These are phyloP conservation scores for Limnephilus lunatus DNA, from an alignment of 2,888 invertebrate species.

Conservation along the genomic window DNA sequence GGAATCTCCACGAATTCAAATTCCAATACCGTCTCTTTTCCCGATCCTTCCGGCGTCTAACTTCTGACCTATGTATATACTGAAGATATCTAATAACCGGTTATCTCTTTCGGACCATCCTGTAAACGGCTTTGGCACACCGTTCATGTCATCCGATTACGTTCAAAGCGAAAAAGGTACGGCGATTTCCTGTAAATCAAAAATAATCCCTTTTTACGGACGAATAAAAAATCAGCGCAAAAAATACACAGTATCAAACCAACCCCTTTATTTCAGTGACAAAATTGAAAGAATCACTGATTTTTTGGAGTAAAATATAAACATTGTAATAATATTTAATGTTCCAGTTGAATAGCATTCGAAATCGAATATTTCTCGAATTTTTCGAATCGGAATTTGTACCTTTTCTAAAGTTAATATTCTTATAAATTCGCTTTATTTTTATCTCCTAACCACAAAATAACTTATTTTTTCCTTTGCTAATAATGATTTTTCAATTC, in stretches of 20 bases:
- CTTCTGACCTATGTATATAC: neutral
- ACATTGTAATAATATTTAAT: neutral
- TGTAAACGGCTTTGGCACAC: neutral
- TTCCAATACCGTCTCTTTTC: neutral
- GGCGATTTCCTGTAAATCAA: neutral
- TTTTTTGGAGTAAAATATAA: neutral
- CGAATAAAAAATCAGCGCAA: neutral
- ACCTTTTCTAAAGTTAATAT: no score
- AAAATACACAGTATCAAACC: neutral
- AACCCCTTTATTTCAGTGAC: neutral
- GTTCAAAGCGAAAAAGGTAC: neutral
- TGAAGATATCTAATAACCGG: constrained; percentile 2
- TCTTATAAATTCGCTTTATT: no score
- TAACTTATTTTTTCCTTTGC: no score
- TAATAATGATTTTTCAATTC: no score
- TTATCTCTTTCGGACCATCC: neutral
- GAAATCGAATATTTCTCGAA: no score
- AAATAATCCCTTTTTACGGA: neutral
- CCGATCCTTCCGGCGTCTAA: neutral
- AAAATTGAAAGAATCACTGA: neutral
- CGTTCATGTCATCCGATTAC: neutral
- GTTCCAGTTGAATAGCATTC: no score
- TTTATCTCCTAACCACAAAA: no score
- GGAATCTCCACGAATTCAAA: neutral
- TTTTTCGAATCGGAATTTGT: no score